These are phyloP conservation scores for Daubentonia madagascariensis DNA, from an alignment of 2,113 vertebrate genomes.

Conservation along the genomic window DNA sequence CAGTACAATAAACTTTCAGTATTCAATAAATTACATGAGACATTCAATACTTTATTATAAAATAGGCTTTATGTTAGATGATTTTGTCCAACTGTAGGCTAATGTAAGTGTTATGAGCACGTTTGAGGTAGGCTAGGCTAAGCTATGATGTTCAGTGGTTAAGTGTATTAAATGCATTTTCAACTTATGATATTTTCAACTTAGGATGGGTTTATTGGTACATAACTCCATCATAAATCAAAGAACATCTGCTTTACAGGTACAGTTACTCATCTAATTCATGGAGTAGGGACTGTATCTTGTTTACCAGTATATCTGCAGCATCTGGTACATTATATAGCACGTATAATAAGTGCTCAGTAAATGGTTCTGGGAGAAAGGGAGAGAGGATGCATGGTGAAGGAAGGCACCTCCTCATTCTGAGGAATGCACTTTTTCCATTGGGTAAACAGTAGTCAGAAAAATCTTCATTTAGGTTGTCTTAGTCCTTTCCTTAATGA, in stretches of 20 bases:
- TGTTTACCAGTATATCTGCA: background rate
- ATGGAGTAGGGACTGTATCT: background rate
- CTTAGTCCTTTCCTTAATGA: background rate
- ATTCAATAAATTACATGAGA: too few species aligned
- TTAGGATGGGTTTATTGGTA: background rate
- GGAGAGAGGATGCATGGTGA: background rate
- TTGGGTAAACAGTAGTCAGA: background rate
- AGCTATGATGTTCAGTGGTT: too few species aligned
- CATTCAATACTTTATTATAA: too few species aligned
- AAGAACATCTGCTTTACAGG: too few species aligned
- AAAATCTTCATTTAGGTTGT: background rate
- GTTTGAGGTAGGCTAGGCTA: too few species aligned
- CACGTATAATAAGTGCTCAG: background rate
- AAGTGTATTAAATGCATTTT: background rate
- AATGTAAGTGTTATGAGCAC: too few species aligned
- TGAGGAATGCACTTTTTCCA: background rate
- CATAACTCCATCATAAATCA: background rate
- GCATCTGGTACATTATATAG: background rate
- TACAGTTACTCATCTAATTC: background rate
- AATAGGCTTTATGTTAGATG: too few species aligned
- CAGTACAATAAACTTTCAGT: too few species aligned
- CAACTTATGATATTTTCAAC: background rate
- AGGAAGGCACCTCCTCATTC: background rate
- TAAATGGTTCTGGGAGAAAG: background rate
- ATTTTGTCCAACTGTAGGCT: too few species aligned